phyloP scores from a whole-genome alignment of 2,113 vertebrate species.

The Sigmodon hispidus region DNA sequence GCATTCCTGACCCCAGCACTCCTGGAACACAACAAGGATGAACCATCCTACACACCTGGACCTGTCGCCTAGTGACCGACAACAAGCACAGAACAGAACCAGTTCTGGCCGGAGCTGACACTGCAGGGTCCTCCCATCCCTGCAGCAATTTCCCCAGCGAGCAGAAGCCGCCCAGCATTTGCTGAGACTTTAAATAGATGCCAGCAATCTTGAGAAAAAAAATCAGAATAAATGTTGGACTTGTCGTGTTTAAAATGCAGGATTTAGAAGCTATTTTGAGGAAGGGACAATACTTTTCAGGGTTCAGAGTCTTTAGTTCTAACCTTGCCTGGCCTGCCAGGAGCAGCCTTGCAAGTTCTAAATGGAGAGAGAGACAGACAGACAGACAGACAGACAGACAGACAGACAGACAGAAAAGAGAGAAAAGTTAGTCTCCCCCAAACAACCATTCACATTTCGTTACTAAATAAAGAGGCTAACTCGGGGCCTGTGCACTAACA shows the following conservation, averaged over 20 bases:
- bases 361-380: neutral
- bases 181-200: neutral
- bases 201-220: neutral
- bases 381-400: neutral
- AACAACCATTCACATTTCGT: neutral
- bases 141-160: neutral
- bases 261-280: neutral
- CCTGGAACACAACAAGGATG: neutral
- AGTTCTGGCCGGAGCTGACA: neutral
- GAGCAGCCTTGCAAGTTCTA: neutral
- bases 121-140: neutral
- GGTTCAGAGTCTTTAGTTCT: neutral
- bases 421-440: neutral
- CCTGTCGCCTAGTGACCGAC: conserved; percentile 33
- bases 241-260: neutral
- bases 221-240: neutral
- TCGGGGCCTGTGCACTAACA: neutral
- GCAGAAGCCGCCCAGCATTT: neutral
- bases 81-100: conserved; percentile 60
- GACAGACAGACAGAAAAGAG: neutral
- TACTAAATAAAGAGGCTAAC: neutral
- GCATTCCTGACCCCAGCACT: neutral
- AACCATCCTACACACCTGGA: conserved; percentile 22
- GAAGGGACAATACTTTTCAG: neutral
- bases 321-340: neutral